Base-by-base conservation (phyloP, 2,797 vertebrate genomes). In the Dallia pectoralis region DNA sequence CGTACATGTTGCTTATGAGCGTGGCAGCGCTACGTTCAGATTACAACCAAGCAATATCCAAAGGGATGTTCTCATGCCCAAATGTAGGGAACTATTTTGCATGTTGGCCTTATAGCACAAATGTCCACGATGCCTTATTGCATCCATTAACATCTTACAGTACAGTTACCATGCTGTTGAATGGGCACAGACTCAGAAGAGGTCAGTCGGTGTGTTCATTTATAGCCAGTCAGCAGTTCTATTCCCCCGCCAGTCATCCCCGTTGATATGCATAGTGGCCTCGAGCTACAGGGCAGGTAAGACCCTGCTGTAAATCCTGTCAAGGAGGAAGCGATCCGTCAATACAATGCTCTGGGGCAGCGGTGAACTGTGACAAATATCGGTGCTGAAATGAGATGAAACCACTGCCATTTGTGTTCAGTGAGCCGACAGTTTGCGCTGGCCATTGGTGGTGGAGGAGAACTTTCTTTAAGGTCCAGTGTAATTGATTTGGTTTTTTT, bases 311-410 rank as follows among this genome's bases (percentile, higher is more conserved):
- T 82, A 75, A 74, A 83, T 91, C 87, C 87, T 88, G 85, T 89
- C 44, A 74, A 79, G 77, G 79, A 86, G 89, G 88, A 92, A 89
- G 86, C 87, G 87, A 86, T 91, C 81, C 75, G 71, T 91, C 90
- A 89, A 74, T 82, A 77, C 51, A 68, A 79, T 77, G 65, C 69
- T 84, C 77, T 74, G 59, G 61, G 81, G 74, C 79, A 82, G 81
- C 85, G 79, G 76, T 84, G 79, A 84, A 80, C 85, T 84, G 67
- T 80, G 80, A 81, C 73, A 56, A 2, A 56, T 56, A 19, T 56
- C 4, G 22, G 51, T 19, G 51, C 51, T 56, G 22, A 56, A 6
- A 56, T 56, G 51, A 56, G n/a, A 56, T 22, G 19, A 56, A n/a
- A n/a, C n/a, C n/a, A 1, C 36, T 40, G 4, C 76, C 73, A 64